These are phyloP conservation scores for Heliothis peltigera DNA, from an alignment of 2,888 invertebrate genomes.

Conservation along the genomic window DNA sequence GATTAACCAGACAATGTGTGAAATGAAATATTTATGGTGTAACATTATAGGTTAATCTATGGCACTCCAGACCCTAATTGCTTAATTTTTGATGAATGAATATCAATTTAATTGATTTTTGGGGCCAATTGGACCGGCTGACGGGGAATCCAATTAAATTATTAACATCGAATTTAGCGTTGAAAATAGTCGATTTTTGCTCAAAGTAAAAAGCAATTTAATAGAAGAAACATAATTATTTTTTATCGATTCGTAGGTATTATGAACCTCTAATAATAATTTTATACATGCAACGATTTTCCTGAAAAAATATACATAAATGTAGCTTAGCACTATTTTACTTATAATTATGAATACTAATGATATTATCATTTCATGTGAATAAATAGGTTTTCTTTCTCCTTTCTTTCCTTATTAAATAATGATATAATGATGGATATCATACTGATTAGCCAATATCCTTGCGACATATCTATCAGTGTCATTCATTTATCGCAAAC, in stretches of 20 bases:
- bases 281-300: too few relatives aligned
- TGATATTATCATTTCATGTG: too few relatives aligned
- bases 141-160: slow-evolving; percentile 18
- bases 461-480: not conserved
- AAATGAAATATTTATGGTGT: slow-evolving; percentile 12
- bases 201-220: not conserved
- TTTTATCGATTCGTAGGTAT: not conserved
- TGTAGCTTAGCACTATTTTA: too few relatives aligned
- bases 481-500: not conserved
- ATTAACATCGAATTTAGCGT: slow-evolving; percentile 20
- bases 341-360: too few relatives aligned
- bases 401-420: not conserved
- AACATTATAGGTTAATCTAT: slow-evolving; percentile 19
- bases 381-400: too few relatives aligned
- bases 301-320: too few relatives aligned
- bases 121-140: slow-evolving; percentile 15
- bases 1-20: not conserved
- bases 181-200: not conserved
- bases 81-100: slow-evolving; percentile 25
- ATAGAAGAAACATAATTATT: not conserved
- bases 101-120: slow-evolving; percentile 29
- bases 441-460: not conserved
- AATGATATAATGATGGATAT: not conserved
- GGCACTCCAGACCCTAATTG: slow-evolving; percentile 5
- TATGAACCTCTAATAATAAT: too few relatives aligned